phyloP scores from a whole-genome alignment of 2,888 invertebrate species.

The Aporophyla lueneburgensis region DNA sequence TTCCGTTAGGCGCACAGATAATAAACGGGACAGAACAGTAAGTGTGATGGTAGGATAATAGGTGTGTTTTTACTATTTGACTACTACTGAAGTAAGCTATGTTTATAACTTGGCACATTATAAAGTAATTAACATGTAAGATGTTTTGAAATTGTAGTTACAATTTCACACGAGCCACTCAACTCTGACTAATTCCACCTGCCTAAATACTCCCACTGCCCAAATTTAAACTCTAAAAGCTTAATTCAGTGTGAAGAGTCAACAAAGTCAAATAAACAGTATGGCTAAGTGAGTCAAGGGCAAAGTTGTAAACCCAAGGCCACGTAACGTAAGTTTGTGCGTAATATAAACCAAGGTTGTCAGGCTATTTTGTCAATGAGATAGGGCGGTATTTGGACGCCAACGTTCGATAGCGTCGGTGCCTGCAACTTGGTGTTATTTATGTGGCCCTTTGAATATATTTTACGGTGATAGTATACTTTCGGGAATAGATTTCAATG shows the following conservation, averaged over 20 bases:
- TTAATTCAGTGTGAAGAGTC: constrained; percentile 66
- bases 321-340: constrained; percentile 72
- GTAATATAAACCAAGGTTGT: constrained; percentile 76
- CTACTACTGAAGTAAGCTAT: not conserved
- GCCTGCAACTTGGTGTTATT: constrained; percentile 62
- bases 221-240: constrained; percentile 60
- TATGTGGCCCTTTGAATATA: constrained; percentile 61
- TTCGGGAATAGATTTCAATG: constrained; percentile 46
- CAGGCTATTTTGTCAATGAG: constrained; percentile 78
- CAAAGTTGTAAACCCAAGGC: constrained; percentile 70
- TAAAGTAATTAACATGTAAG: no score
- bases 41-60: no score
- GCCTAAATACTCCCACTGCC: constrained; percentile 33
- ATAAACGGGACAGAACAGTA: no score
- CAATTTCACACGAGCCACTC: constrained; percentile 23
- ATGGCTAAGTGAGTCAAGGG: constrained; percentile 76
- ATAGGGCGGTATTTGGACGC: constrained; percentile 68
- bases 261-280: constrained; percentile 67
- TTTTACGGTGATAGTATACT: constrained; percentile 45
- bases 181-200: not conserved
- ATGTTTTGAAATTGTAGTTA: not conserved
- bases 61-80: not conserved
- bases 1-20: no score
- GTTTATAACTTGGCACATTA: no score
- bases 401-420: constrained; percentile 54